A percentile compares a stretch with the other conserved stretches of the same genome.
phyloP scores from a whole-genome alignment of 2,888 invertebrate species.

The Caradrina clavipalpis region DNA sequence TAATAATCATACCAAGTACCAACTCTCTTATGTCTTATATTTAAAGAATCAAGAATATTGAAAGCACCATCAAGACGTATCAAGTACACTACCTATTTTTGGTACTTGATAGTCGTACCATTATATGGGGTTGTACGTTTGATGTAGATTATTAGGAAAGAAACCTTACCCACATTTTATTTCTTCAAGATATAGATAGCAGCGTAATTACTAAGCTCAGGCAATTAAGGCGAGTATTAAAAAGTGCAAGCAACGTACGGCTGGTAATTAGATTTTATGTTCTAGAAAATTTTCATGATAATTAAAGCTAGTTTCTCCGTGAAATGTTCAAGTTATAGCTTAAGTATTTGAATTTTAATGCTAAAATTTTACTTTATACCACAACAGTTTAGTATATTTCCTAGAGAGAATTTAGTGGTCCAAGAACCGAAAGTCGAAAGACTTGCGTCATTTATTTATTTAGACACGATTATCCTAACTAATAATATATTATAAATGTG shows the following conservation, averaged over 20 bases:
- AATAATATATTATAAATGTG: too few species aligned
- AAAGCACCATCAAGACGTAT: too few species aligned
- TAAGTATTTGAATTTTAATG: conserved; percentile 4
- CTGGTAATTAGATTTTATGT: conserved; percentile 33
- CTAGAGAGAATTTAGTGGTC: too few species aligned
- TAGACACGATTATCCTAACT: too few species aligned
- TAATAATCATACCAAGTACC: too few species aligned
- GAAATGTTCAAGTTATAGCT: conserved; percentile 5
- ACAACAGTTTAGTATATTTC: too few species aligned
- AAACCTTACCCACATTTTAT: background rate
- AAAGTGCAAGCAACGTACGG: conserved; percentile 27
- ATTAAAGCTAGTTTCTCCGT: conserved; percentile 10
- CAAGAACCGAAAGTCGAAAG: too few species aligned
- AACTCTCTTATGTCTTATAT: too few species aligned
- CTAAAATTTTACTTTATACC: background rate
- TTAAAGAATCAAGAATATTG: too few species aligned
- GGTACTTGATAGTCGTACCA: too few species aligned
- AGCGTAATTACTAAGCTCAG: conserved; percentile 40
- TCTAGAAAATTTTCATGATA: conserved; percentile 35
- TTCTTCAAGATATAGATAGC: conserved; percentile 9
- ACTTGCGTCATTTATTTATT: too few species aligned
- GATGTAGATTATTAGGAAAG: background rate
- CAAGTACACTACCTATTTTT: too few species aligned
- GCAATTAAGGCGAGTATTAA: conserved; percentile 45
- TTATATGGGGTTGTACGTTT: background rate